phyloP scores from a whole-genome alignment of 2,113 vertebrate genomes.

The Mustela lutreola region DNA sequence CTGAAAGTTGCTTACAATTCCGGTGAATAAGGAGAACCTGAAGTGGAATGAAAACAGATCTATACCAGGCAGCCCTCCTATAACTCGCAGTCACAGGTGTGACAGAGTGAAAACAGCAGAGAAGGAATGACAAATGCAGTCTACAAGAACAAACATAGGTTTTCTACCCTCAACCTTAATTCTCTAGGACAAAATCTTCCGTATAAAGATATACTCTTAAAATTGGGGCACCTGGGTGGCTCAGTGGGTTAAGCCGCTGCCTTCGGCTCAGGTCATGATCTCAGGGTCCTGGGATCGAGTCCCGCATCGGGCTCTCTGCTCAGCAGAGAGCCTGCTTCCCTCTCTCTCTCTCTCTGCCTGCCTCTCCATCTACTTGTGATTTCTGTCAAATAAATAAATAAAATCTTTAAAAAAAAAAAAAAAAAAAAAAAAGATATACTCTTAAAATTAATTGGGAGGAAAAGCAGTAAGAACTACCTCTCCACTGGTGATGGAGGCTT shows the following conservation, averaged over 20 bases:
- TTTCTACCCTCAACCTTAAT: background rate
- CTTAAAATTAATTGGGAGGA: background rate
- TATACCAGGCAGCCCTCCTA: background rate
- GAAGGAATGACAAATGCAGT: background rate
- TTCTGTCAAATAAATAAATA: too few species aligned
- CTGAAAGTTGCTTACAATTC: background rate
- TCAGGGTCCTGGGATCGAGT: too few species aligned
- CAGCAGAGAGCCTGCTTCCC: too few species aligned
- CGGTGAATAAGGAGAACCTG: background rate
- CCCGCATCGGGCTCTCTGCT: too few species aligned
- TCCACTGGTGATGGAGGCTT: constrained; percentile 91
- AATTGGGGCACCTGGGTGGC: too few species aligned
- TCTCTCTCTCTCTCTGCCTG: too few species aligned
- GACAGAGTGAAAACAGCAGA: fast-evolving
- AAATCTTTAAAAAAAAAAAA: too few species aligned
- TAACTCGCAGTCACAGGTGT: fast-evolving
- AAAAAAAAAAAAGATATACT: background rate
- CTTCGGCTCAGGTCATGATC: too few species aligned
- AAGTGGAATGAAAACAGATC: background rate
- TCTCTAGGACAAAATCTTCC: background rate
- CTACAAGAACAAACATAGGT: background rate
- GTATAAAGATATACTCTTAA: background rate
- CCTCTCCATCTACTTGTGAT: too few species aligned
- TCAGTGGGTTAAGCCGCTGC: too few species aligned
- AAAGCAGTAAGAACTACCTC: constrained; percentile 88